Base-by-base conservation (phyloP, 2,888 invertebrate genomes). In the Acleris laterana region DNA sequence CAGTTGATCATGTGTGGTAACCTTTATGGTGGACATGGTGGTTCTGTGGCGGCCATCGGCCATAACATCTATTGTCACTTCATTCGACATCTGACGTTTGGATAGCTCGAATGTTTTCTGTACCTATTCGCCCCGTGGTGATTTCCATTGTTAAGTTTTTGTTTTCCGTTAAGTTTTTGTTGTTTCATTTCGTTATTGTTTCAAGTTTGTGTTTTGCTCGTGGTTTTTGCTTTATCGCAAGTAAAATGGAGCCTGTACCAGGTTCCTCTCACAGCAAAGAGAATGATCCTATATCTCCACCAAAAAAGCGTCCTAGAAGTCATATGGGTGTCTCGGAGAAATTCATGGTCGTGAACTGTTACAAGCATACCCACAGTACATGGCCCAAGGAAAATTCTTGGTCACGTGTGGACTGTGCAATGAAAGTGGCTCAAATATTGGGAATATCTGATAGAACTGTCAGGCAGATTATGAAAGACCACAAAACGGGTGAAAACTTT, bases 211-310 rank as follows among this genome's bases (percentile, higher is more conserved):
- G n/a, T n/a, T n/a, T n/a, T n/a, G n/a, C n/a, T n/a, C n/a, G n/a
- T n/a, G n/a, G n/a, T n/a, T n/a, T n/a, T n/a, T n/a, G n/a, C n/a
- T n/a, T n/a, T n/a, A n/a, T 51, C 51, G 51, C 25, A 51, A 22
- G 51, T 51, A 51, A 51, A 51, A 51, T 51, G 51, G 51, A 51
- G 51, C 51, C 51, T 51, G 51, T 22, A 51, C 25, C 25, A 51
- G 51, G 51, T 51, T 22, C 25, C 51, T 51, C 51, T 20, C 16
- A 51, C 51, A 51, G 51, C 51, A 51, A 51, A 51, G 51, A 51
- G 20, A 44, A 44, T 44, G 44, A 25, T 51, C 25, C 51, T 51
- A 51, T 51, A 25, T 51, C 51, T 51, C 20, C 51, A 51, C 51
- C 51, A 51, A 51, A 51, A 51, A 51, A 51, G 51, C 51, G 20